Base-by-base conservation (phyloP, 1,140 invertebrate genomes). In the Mylabris phalerata region DNA sequence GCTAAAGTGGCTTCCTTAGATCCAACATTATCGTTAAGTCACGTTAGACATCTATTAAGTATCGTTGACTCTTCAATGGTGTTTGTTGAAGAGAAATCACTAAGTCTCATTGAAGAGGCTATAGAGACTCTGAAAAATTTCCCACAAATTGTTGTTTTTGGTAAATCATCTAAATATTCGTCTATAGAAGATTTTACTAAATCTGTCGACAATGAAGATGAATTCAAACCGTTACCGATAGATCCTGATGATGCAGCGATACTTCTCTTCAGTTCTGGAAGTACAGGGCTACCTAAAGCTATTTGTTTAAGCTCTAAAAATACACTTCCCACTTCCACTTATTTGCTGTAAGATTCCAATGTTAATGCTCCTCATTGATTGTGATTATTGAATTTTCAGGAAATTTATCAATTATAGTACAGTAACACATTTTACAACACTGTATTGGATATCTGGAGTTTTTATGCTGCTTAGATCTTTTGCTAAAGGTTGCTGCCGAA, bases 271-370 rank as follows among this genome's bases (percentile, higher is more conserved):
- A 80, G 86, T 1, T 88, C 85, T 65, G 88, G 88, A 4, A 88
- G 87, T 3, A 89, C 86, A 39, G 87, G 87, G 41, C 71, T 82
- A 32, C 87, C 88, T 0, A 91, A 91, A 72, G 86, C 86, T 9
- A 85, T 87, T 0, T 80, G 84, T 67, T 65, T 87, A 2, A 84
- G 84, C 2, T 85, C 89, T 60, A 60, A 67, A 1, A 42, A 3
- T 7, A 32, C 3, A 32, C 32, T 32, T 3, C 13, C 13, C 13
- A 13, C 13, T 13, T 13, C 13, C 13, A 13, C 13, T 13, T 13
- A 0, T 13, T 13, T 13, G 13, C 0, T 13, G 13, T 13, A 13
- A 13, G 13, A 13, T 13, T 13, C 13, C 0, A 13, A 13, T 13
- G 13, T 13, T 13, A 13, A 13, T 13, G 13, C 13, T 13, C 13